A percentile compares a stretch with the other conserved stretches of the same genome.
Conservation (phyloP, 2,113 vertebrate genomes). For the Rynchops niger region DNA sequence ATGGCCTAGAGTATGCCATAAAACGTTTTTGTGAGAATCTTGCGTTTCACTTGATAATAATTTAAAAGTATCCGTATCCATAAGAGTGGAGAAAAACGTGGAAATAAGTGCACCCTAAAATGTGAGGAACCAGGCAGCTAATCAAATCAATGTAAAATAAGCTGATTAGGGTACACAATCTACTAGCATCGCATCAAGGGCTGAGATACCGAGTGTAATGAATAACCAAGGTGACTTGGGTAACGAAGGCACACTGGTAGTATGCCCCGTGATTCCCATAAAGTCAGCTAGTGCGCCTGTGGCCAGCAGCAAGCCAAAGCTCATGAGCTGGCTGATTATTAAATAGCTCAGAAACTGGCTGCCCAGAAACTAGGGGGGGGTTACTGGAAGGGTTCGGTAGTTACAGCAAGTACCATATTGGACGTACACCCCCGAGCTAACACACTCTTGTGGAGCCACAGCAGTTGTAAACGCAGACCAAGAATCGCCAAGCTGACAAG, state of each 20-base stretch:
- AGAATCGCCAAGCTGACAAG: not conserved
- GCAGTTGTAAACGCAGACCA: not conserved
- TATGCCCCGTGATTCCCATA: fast-evolving
- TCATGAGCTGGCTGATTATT: not conserved
- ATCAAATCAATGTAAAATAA: not conserved
- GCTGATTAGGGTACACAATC: not conserved
- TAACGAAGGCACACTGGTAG: not conserved
- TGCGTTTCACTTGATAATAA: fast-evolving
- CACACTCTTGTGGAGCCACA: not conserved
- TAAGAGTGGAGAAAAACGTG: not conserved
- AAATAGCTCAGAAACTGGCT: not conserved
- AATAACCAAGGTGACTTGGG: not conserved
- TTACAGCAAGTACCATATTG: not conserved
- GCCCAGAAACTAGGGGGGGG: not conserved
- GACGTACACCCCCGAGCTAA: not conserved
- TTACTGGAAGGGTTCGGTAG: not conserved
- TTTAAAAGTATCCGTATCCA: not conserved
- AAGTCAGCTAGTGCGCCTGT: not conserved
- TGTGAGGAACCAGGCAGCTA: not conserved
- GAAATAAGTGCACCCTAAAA: not conserved
- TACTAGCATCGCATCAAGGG: not conserved
- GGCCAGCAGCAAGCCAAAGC: not conserved
- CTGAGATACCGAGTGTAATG: not conserved
- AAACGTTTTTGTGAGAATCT: not conserved
- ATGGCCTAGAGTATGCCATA: fast-evolving